Evolutionary conservation across 2,888 invertebrate genomes (phyloP), one percentile per base, ranked within the genome.

Genomic region (Cerastis leucographa): DNA sequence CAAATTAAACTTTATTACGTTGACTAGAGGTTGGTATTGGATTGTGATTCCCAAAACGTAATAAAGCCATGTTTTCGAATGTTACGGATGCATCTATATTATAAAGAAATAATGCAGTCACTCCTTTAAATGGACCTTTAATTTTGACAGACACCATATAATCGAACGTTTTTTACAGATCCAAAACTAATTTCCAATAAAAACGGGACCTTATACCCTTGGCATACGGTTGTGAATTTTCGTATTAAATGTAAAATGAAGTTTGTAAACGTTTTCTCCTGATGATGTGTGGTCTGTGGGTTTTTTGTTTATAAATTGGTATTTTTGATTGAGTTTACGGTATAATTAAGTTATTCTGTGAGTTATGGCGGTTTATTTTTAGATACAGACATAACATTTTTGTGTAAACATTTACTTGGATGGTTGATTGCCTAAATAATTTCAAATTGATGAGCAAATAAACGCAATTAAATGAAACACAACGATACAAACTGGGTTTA

Each of bases 81-180:
- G 65, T 79, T 71, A 62, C 76, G 71, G 75, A 80, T 76, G 75
- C 86, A 68, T 79, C 74, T 81, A 67, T 68, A 88, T 85, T 87
- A 84, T 87, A 91, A 89, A 89, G 86, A 89, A 88, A 87, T 87
- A 90, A 92, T 89, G 91, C 91, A 91, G 92, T 93, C 93, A 93
- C 92, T 92, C 88, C 87, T 83, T 84, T 88, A 89, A 91, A 93
- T 91, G 88, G 85, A 82, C 77, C 88, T 88, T 88, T 91, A 92
- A 92, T 91, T 91, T 90, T 90, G 90, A 92, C 90, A 88, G 88
- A 90, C 90, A 90, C 90, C 78, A 78, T 87, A 59, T 71, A 74
- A 67, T 51, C 78, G 54, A 81, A 68, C 49, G 56, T 56, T 1
- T 22, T 66, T 46, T 80, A 56, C 56, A 0, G 6, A 7, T 67